These are phyloP conservation scores for Coelogynopora nodosa DNA, from an alignment of 2,888 invertebrate genomes.

Conservation along the genomic window DNA sequence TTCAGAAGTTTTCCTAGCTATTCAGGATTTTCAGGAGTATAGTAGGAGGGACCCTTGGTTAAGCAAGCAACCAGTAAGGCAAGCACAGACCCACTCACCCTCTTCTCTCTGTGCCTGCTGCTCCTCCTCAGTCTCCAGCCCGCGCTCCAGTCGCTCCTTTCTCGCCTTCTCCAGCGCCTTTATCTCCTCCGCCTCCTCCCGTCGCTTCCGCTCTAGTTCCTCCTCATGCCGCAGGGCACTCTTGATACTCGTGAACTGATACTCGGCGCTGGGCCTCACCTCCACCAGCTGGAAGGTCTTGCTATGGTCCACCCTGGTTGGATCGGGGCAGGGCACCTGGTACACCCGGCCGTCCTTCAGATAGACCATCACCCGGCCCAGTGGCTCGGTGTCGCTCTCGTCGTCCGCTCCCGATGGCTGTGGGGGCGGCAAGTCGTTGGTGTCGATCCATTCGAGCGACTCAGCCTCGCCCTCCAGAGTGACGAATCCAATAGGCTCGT, in stretches of 20 bases:
- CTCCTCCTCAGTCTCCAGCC: constrained; percentile 56
- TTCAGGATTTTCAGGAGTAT: too few species aligned
- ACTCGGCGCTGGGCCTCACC: constrained; percentile 49
- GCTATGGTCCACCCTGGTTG: constrained; percentile 56
- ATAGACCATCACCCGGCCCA: constrained; percentile 53
- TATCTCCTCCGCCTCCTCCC: constrained; percentile 56
- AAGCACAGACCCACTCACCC: too few species aligned
- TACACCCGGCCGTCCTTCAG: constrained; percentile 57
- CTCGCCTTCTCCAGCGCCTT: constrained; percentile 57
- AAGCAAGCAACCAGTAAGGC: too few species aligned
- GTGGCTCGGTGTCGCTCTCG: background rate
- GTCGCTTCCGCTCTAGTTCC: constrained; percentile 55
- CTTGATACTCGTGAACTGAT: constrained; percentile 59
- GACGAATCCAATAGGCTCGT: constrained; percentile 59
- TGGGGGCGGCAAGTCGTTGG: background rate
- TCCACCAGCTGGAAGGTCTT: constrained; percentile 57
- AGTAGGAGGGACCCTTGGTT: too few species aligned
- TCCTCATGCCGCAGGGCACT: constrained; percentile 60
- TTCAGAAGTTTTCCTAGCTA: too few species aligned
- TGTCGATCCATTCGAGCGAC: constrained; percentile 41
- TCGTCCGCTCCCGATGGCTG: too few species aligned
- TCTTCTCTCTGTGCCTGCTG: constrained; percentile 53
- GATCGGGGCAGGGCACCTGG: constrained; percentile 57
- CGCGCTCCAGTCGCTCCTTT: constrained; percentile 57
- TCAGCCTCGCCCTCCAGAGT: constrained; percentile 14